Base-by-base conservation (phyloP, 1,140 invertebrate species). In the Meloidogyne chitwoodi region DNA sequence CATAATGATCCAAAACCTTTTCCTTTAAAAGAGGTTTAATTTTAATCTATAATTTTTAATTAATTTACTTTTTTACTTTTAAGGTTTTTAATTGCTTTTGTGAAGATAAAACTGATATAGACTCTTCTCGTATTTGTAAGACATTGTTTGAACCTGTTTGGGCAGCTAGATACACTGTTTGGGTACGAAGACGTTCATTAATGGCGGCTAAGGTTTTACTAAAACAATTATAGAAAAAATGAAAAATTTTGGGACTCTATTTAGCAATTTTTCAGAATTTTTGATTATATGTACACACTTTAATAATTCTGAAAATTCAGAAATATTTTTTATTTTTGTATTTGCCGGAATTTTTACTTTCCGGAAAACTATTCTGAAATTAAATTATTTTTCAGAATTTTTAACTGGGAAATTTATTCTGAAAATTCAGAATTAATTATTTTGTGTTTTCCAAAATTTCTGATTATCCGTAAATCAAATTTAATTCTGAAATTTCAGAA, bases 1-100 rank as follows among this genome's bases (percentile, higher is more conserved):
- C 95, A 98, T 87, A 95, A 92, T 87, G 96, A 98, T 89, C 93
- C 94, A 19, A 48, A 78, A 63, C 85, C 85, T 8, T 85, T 87
- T 64, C 84, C 84, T 22, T 26, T 83, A 19, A 83, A 72, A 38
- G 82, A 87, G 12, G 79, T 85, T n/a, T 84, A n/a, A n/a, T n/a
- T n/a, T n/a, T n/a, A n/a, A n/a, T 83, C 34, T 24, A 66, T 14
- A 26, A 48, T 12, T 84, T 83, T 72, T 83, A 81, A 29, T 26
- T 22, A 29, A 24, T 64, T 41, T 22, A 24, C 29, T 68, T 14
- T 62, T 24, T 29, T 14, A 26, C 8, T 31, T 27, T 66, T 19
- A 26, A 29, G 27, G 65, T 38, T 26, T 29, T 29, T 66, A 14
- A 66, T 19, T 29, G 34, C 12, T 56, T 41, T 12, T 22, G 27